phyloP scores from a whole-genome alignment of 2,888 invertebrate genomes.

The Temnothorax ravouxi region DNA sequence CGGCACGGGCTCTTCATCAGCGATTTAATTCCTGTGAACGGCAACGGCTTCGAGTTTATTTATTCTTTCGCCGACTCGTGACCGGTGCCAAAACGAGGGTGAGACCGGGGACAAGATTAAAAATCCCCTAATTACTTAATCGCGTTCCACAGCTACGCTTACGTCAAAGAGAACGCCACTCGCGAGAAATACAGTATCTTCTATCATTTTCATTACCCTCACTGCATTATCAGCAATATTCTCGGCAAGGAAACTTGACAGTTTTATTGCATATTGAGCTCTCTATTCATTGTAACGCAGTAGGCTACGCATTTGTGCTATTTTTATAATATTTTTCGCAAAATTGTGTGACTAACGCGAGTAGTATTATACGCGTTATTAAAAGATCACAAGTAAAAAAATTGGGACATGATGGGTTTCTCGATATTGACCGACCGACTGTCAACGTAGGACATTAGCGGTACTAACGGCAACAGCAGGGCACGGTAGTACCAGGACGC shows the following conservation, averaged over 20 bases:
- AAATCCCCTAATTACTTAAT: slow-evolving; percentile 85
- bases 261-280: background rate
- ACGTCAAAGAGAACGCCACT: slow-evolving; percentile 80
- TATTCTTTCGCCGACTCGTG: slow-evolving; percentile 82
- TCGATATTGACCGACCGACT: slow-evolving; percentile 45
- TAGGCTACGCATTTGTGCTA: background rate
- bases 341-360: background rate
- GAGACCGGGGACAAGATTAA: slow-evolving; percentile 81
- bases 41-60: slow-evolving; percentile 81
- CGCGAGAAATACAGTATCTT: background rate
- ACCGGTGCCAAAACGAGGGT: slow-evolving; percentile 76
- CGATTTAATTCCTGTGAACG: slow-evolving; percentile 82
- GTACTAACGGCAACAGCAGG: slow-evolving; percentile 68
- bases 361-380: background rate
- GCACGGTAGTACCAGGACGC: slow-evolving; percentile 66
- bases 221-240: slow-evolving; percentile 4
- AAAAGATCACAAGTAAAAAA: background rate
- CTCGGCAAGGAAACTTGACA: background rate
- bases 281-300: background rate
- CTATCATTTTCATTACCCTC: background rate
- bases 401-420: background rate
- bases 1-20: slow-evolving; percentile 81
- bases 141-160: slow-evolving; percentile 79
- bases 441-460: slow-evolving; percentile 62
- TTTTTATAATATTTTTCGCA: background rate